phyloP scores from a whole-genome alignment of 2,797 vertebrate species.

The Onychomys arenicola region DNA sequence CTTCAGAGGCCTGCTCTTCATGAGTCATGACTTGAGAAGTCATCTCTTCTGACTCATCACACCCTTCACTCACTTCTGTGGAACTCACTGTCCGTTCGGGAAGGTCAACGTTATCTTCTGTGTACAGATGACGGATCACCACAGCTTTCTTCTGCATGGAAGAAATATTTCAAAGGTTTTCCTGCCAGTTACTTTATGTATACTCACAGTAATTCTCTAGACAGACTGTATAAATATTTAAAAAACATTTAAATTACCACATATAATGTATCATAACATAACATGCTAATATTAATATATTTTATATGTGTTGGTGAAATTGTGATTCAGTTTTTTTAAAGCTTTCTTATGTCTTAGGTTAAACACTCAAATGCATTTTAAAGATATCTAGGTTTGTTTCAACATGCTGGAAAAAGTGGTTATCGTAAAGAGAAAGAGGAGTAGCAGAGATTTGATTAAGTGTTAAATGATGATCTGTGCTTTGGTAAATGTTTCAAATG shows the following conservation, averaged over 20 bases:
- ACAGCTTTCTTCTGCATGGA: conserved; percentile 81
- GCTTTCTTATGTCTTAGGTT: conserved; percentile 8
- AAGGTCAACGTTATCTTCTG: conserved; percentile 50
- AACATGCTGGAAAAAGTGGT: background rate
- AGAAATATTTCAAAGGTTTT: background rate
- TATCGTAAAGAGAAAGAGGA: conserved; percentile 25
- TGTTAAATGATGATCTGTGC: conserved; percentile 7
- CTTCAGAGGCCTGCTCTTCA: conserved; percentile 70
- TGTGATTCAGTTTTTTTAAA: conserved; percentile 20
- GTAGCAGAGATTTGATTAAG: background rate
- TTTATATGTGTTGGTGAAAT: conserved; percentile 11
- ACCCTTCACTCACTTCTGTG: conserved; percentile 57
- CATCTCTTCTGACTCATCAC: conserved; percentile 52
- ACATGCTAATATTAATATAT: background rate
- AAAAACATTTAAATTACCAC: background rate
- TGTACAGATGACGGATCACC: conserved; percentile 86
- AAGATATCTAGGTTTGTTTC: background rate
- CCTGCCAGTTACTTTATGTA: conserved; percentile 4
- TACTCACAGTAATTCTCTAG: background rate
- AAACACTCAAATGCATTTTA: conserved; percentile 31
- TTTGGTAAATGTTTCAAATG: background rate
- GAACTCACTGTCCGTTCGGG: conserved; percentile 54
- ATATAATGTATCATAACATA: background rate
- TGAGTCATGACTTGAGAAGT: conserved; percentile 71
- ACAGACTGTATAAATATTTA: conserved; percentile 11